Evolutionary conservation across 2,888 invertebrate species (phyloP).

Genomic region (Platycheirus albimanus): DNA sequence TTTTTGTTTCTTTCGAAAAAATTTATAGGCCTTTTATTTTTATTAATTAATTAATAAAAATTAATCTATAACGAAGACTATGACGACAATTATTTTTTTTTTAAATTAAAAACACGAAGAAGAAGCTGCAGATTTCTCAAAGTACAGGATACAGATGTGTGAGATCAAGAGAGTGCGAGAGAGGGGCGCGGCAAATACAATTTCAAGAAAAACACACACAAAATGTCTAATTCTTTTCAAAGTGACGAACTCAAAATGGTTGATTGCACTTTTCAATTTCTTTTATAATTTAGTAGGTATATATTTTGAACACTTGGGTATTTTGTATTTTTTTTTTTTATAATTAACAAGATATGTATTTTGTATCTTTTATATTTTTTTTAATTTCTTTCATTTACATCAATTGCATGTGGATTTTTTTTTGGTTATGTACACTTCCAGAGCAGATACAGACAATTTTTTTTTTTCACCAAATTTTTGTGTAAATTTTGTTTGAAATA

Average conservation of each 20-base stretch:
- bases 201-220: conserved; percentile 21
- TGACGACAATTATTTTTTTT: background rate
- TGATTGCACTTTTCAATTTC: conserved; percentile 35
- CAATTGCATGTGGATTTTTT: conserved; percentile 15
- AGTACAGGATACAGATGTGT: background rate
- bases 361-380: conserved; percentile 1
- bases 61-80: background rate
- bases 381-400: conserved; percentile 16
- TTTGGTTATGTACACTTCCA: conserved; percentile 30
- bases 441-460: conserved; percentile 12
- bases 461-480: background rate
- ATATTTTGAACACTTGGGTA: conserved; percentile 22
- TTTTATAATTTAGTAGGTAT: background rate
- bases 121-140: conserved; percentile 14
- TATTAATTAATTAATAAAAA: background rate
- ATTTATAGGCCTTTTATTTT: background rate
- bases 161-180: background rate
- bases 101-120: too few relatives aligned
- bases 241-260: conserved; percentile 57
- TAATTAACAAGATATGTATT: background rate
- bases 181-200: conserved; percentile 57
- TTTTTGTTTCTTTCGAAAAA: background rate
- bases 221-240: conserved; percentile 1
- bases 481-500: conserved; percentile 4
- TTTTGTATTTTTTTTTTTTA: background rate